Conservation (phyloP, 2,888 invertebrate species). For the Luperina testacea region DNA sequence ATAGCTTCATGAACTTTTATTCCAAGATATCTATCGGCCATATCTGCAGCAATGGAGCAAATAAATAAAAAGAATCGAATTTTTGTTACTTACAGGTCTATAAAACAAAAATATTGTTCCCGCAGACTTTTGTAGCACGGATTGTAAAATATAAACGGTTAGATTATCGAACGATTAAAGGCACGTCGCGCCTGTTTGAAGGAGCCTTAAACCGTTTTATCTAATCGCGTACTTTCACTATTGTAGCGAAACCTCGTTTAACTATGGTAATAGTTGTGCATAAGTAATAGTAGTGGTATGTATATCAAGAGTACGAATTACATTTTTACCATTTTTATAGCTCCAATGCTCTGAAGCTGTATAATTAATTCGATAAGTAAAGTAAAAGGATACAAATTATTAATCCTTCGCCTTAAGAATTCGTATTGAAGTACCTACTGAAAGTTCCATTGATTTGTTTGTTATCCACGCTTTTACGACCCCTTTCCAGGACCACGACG, state of each 20-base stretch:
- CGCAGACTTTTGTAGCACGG: neutral
- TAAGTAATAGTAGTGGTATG: neutral
- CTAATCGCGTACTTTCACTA: conserved; percentile 14
- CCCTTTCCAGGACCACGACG: conserved; percentile 4
- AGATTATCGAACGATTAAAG: neutral
- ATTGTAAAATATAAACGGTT: neutral
- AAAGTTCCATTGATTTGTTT: neutral
- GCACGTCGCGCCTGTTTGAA: too few relatives aligned
- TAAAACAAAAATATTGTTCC: neutral
- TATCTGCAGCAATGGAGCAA: neutral
- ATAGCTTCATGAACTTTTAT: neutral
- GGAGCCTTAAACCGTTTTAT: conserved; percentile 24
- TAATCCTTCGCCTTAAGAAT: neutral
- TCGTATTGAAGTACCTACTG: neutral
- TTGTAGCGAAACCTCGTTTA: conserved; percentile 8
- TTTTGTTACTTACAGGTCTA: neutral
- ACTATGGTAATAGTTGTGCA: neutral
- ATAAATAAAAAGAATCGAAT: neutral
- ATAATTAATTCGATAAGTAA: conserved; percentile 28
- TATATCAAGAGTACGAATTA: neutral
- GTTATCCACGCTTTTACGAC: conserved; percentile 25
- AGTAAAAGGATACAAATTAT: conserved; percentile 6
- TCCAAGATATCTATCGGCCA: conserved; percentile 5
- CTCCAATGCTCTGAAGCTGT: neutral
- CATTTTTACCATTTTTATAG: neutral